These are phyloP conservation scores for Andrena minutula DNA, from an alignment of 2,888 invertebrate genomes.

Conservation along the genomic window DNA sequence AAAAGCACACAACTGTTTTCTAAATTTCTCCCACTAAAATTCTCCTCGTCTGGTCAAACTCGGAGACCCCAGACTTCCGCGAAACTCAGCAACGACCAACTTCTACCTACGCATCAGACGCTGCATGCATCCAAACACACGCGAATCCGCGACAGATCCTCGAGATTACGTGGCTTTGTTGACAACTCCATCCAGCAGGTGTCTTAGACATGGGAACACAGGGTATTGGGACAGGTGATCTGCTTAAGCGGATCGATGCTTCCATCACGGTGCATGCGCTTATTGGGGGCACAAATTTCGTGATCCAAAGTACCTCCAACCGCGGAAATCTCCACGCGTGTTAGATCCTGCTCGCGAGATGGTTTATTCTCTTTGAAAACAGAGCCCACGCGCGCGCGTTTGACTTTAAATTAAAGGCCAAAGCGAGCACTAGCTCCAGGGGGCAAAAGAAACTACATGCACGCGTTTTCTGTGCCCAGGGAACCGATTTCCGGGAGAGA, in stretches of 20 bases:
- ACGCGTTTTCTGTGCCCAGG: neutral
- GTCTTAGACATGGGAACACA: slow-evolving; percentile 49
- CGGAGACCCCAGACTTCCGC: neutral
- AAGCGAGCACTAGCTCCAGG: neutral
- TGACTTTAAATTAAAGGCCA: slow-evolving; percentile 13
- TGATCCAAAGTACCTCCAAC: slow-evolving; percentile 6
- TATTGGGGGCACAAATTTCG: neutral
- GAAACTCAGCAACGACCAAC: neutral
- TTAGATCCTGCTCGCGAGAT: slow-evolving; percentile 19
- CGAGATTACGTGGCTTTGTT: slow-evolving; percentile 27
- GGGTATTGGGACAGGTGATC: slow-evolving; percentile 47
- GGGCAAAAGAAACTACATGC: neutral
- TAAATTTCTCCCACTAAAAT: neutral
- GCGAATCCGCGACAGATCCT: slow-evolving; percentile 14
- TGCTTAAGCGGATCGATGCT: slow-evolving; percentile 36
- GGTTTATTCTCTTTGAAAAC: slow-evolving; percentile 12
- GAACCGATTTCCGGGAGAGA: too few relatives aligned
- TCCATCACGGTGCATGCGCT: neutral
- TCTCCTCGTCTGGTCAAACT: neutral
- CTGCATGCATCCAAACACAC: neutral
- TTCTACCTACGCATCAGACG: neutral
- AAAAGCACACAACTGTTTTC: neutral
- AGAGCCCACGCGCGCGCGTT: neutral
- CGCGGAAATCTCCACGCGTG: slow-evolving; percentile 1
- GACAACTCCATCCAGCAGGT: slow-evolving; percentile 27